These are phyloP conservation scores for Caenorhabditis tropicalis DNA, from an alignment of 1,140 invertebrate species.

Conservation along the genomic window DNA sequence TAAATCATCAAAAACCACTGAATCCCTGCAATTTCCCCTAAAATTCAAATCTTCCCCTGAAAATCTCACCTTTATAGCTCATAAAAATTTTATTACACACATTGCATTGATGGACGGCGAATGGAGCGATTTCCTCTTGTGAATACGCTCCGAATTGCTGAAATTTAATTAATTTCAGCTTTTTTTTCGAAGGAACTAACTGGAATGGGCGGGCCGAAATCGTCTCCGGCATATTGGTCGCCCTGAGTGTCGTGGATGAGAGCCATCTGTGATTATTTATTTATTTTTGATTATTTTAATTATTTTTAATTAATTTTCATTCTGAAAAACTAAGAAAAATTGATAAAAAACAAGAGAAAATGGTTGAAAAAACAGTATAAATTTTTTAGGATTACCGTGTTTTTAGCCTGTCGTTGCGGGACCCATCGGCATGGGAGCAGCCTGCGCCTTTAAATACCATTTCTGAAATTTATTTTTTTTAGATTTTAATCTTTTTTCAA, in stretches of 20 bases:
- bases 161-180: not conserved
- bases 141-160: not conserved
- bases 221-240: not conserved
- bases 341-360: not conserved
- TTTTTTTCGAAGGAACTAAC: not conserved
- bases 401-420: not conserved
- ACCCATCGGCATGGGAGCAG: not conserved
- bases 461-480: not conserved
- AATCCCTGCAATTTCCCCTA: no score
- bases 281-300: not conserved
- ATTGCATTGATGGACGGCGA: conserved; percentile 30
- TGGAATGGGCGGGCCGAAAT: not conserved
- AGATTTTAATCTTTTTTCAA: not conserved
- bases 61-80: conserved; percentile 22
- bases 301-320: not conserved
- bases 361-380: no score
- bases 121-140: not conserved
- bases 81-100: conserved; percentile 36
- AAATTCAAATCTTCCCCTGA: no score
- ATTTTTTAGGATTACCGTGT: conserved; percentile 19
- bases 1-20: no score
- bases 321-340: not conserved
- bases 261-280: not conserved
- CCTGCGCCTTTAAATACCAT: not conserved
- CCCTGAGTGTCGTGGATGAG: not conserved